Percentiles rank a stretch among this genome's conserved stretches.
Conservation (phyloP, 1,140 invertebrate genomes). For the Atta cephalotes region DNA sequence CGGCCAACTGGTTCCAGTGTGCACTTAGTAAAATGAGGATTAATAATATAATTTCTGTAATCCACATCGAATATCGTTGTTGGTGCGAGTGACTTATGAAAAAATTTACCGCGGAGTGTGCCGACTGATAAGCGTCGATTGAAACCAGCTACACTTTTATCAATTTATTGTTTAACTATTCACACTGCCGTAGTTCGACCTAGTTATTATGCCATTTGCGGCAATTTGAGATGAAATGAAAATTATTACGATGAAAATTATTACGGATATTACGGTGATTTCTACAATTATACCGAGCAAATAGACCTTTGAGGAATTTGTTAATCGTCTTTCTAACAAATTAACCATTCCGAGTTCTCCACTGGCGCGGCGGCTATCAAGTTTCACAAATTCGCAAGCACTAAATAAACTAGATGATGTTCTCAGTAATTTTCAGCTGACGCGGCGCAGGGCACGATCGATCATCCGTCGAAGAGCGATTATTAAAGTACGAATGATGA, state of each 20-base stretch:
- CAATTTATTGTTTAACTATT: background rate
- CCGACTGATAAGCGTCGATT: conserved; percentile 26
- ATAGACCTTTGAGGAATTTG: background rate
- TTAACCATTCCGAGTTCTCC: conserved; percentile 4
- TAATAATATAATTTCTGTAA: conserved; percentile 46
- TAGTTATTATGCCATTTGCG: conserved; percentile 3
- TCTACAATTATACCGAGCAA: background rate
- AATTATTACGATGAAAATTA: background rate
- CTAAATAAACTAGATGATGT: conserved; percentile 21
- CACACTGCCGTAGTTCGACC: background rate
- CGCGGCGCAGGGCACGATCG: background rate
- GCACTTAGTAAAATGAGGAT: conserved; percentile 52
- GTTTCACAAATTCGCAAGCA: background rate
- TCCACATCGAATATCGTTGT: background rate
- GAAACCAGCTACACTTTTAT: conserved; percentile 10
- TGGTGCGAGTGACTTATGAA: background rate
- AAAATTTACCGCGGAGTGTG: background rate
- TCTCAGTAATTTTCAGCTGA: conserved; percentile 4
- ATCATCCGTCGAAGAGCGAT: conserved; percentile 33
- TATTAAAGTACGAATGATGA: conserved; percentile 42
- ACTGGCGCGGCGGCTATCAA: background rate
- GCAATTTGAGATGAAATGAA: background rate
- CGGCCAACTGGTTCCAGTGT: background rate
- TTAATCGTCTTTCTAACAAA: background rate
- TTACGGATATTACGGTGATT: background rate